Base-by-base conservation (phyloP, 2,113 vertebrate species). In the Crotalus horridus region DNA sequence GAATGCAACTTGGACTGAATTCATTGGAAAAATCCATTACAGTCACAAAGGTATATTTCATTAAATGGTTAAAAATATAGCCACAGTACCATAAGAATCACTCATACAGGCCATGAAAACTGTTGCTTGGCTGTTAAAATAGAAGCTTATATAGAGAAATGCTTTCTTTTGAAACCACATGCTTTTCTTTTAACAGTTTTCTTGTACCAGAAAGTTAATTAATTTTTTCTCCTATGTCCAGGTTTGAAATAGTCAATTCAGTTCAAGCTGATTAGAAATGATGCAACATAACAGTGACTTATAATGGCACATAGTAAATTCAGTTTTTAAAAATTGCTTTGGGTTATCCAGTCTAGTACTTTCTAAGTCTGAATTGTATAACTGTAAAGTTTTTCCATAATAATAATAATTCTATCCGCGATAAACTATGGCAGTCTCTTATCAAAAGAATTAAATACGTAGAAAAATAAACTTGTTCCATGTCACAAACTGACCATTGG, bases 171-270 rank as follows among this genome's bases (percentile, higher is more conserved):
- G 33, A 81, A 81, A 81, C 20, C 1, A 0, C 1, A 29, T 89
- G 91, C 64, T 46, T 61, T 58, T 89, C 91, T 59, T 23, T 87
- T 94, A 29, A 89, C 46, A 85, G 53, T 93, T 86, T 94, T 91
- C 91, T 90, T 91, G 87, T 91, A 55, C 2, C 2, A 23, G 89
- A 12, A 93, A 91, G 61, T 33, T 69, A 92, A 69, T 91, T 69
- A 12, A 17, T 64, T 23, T 54, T 43, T 24, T 85, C 56, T 86
- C 15, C 85, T 48, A n/a, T 33, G 24, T 87, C 61, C 29, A 81
- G 3, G 1, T 89, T 90, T 64, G 53, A 61, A 17, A 59, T 54
- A 53, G 48, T 39, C 21, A 54, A 1, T 74, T 89, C 86, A 51
- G 74, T 88, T 88, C 58, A 88, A 9, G 26, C 5, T 86, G 46